Evolutionary conservation across 2,113 vertebrate species (phyloP).

Genomic region (Empidonax traillii): DNA sequence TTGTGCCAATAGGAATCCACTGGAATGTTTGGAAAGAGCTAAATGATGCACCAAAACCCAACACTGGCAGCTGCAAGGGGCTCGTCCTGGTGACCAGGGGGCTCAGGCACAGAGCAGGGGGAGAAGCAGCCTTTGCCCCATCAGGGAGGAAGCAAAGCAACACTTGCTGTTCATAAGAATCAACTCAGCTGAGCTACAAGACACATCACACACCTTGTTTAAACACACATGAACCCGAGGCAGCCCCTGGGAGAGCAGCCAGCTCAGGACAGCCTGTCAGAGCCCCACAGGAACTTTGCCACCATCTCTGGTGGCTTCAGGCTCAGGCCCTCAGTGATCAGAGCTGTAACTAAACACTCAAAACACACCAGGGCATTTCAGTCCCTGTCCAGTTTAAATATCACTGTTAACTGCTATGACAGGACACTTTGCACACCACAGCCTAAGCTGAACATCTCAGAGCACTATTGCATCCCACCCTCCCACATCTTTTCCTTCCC

Average conservation of each 20-base stretch:
- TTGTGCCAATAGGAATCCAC: background rate
- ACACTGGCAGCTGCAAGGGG: fast-evolving
- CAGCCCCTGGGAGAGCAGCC: background rate
- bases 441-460: background rate
- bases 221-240: background rate
- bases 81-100: background rate
- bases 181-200: background rate
- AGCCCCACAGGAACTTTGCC: background rate
- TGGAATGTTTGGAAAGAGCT: background rate
- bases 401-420: fast-evolving
- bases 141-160: background rate
- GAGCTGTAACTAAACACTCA: background rate
- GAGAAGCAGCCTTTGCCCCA: background rate
- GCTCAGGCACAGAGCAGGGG: background rate
- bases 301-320: background rate
- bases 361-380: background rate
- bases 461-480: background rate
- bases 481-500: background rate
- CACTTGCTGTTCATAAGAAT: background rate
- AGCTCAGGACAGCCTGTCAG: background rate
- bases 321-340: background rate
- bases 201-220: background rate
- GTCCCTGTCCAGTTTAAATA: background rate
- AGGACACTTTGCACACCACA: background rate
- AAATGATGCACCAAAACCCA: background rate